These are phyloP conservation scores for Atopsyche davidsoni DNA, from an alignment of 1,140 invertebrate species.

Conservation along the genomic window DNA sequence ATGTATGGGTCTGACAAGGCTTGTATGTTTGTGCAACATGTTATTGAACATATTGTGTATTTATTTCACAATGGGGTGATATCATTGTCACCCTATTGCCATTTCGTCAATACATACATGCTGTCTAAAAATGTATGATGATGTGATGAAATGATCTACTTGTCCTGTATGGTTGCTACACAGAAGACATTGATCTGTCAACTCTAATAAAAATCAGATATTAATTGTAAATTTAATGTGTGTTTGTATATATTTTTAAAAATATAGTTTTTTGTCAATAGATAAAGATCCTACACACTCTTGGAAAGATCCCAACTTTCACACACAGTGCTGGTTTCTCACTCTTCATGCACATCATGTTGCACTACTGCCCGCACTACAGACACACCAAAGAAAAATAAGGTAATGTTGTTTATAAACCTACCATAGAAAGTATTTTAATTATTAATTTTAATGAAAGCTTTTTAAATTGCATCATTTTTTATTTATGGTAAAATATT, in stretches of 20 bases:
- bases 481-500: slow-evolving; percentile 4
- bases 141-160: too few species aligned
- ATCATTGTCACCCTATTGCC: too few species aligned
- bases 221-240: slow-evolving; percentile 1
- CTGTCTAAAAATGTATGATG: too few species aligned
- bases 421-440: neutral
- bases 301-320: slow-evolving; percentile 81
- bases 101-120: too few species aligned
- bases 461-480: neutral
- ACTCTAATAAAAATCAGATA: neutral
- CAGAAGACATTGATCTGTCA: too few species aligned
- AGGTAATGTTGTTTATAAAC: slow-evolving; percentile 32
- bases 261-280: too few species aligned
- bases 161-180: too few species aligned
- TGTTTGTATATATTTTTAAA: too few species aligned
- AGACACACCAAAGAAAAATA: slow-evolving; percentile 77
- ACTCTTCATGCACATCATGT: slow-evolving; percentile 91
- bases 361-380: slow-evolving; percentile 78
- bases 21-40: too few species aligned
- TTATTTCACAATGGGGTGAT: too few species aligned
- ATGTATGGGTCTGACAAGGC: too few species aligned
- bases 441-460: neutral
- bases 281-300: slow-evolving; percentile 48
- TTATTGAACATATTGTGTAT: too few species aligned
- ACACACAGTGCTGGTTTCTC: slow-evolving; percentile 94